Base-by-base conservation (phyloP, 2,797 vertebrate species). In the Clarias laeviceps region DNA sequence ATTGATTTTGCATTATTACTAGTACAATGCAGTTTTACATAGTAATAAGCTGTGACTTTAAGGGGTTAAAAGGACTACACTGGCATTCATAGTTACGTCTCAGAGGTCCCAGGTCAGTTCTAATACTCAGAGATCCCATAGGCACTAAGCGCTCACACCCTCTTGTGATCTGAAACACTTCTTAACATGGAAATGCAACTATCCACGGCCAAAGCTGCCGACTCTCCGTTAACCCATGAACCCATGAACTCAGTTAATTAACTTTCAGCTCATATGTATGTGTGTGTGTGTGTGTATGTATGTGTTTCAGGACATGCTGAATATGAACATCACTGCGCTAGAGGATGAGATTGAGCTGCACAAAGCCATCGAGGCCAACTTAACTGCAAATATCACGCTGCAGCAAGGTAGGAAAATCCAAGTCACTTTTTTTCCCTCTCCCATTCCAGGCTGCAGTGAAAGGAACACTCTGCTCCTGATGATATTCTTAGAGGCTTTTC, bases 331-430 rank as follows among this genome's bases (percentile, higher is more conserved):
- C 87, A 93, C 89, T 7, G 17, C 1, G 1, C 90, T 95, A 88
- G 84, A 90, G 87, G 89, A 89, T 69, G 72, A 77, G 59, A 81
- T 93, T 1, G 89, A 91, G 82, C 32, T 80, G 84, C 91, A 92
- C 74, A 91, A 56, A 62, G 84, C 88, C 83, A 88, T 15, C 1
- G 76, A 90, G 89, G 86, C 82, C 0, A 95, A 95, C 91, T 93
- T 95, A 76, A 95, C 92, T 0, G 74, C 81, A 37, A 86, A 86
- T 87, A 73, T 93, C 66, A 0, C n/a, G 14, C 85, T 88, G 61
- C 90, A 89, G 87, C 85, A 93, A 93, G 94, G 95, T 96, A 93
- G 93, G 93, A 94, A 94, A 94, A 92, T 85, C 84, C 68, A 68
- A 85, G 80, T 92, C 91, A 91, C 84, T 84, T 54, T 88, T 84